A percentile compares a stretch with the other conserved stretches of the same genome.
These are phyloP conservation scores for Radopholus similis DNA, from an alignment of 1,140 invertebrate species.

Conservation along the genomic window DNA sequence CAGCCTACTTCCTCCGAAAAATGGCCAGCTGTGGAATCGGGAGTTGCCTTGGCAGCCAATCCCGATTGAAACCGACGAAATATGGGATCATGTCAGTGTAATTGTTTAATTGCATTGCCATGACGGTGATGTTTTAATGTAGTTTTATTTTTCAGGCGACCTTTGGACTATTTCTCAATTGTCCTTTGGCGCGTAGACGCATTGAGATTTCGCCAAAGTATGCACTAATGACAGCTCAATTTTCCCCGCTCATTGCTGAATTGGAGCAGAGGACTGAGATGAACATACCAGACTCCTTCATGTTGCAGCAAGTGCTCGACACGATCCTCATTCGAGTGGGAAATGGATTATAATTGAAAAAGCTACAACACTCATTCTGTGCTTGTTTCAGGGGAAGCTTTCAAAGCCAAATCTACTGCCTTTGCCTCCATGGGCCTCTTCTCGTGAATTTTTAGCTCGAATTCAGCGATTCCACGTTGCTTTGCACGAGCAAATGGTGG, in stretches of 20 bases:
- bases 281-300: slow-evolving; percentile 27
- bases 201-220: slow-evolving; percentile 6
- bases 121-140: neutral
- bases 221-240: neutral
- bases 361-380: neutral
- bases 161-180: slow-evolving; percentile 29
- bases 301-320: slow-evolving; percentile 19
- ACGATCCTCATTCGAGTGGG: slow-evolving; percentile 12
- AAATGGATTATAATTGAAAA: neutral
- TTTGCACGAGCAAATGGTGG: neutral
- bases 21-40: slow-evolving; percentile 29
- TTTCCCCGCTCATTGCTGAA: slow-evolving; percentile 8
- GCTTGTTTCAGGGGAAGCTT: no score
- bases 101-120: neutral
- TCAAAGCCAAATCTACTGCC: slow-evolving; percentile 9
- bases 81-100: slow-evolving; percentile 23
- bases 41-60: slow-evolving; percentile 27
- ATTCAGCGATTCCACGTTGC: neutral
- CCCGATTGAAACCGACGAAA: slow-evolving; percentile 4
- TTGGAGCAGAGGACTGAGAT: slow-evolving; percentile 17
- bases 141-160: slow-evolving; percentile 16
- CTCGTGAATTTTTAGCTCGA: neutral
- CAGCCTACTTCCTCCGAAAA: slow-evolving; percentile 17
- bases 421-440: slow-evolving; percentile 10
- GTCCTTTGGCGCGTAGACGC: neutral